Evolutionary conservation across 2,113 vertebrate species (phyloP).

Genomic region (Gobio gobio): DNA sequence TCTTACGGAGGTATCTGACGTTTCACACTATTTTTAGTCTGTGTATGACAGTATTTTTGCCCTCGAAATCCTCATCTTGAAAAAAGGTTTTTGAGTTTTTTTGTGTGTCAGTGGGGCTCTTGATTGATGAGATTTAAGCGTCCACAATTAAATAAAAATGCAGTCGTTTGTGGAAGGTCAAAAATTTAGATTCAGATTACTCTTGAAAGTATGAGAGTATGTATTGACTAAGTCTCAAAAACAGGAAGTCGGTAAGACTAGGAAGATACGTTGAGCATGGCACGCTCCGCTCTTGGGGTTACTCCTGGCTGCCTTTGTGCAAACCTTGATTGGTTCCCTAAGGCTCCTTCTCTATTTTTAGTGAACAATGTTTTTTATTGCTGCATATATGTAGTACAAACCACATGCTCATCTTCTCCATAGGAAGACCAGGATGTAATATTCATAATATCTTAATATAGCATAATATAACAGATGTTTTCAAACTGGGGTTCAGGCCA

Average conservation of each 20-base stretch:
- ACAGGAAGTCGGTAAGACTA: not conserved
- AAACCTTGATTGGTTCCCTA: constrained; percentile 28
- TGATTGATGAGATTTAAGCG: too few relatives aligned
- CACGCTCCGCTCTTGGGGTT: not conserved
- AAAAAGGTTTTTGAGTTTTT: not conserved
- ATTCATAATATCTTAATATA: not conserved
- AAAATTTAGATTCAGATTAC: constrained; percentile 1
- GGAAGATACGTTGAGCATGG: not conserved
- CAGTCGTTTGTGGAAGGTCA: not conserved
- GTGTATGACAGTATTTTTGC: not conserved
- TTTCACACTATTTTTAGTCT: constrained; percentile 10
- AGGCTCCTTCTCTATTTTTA: not conserved
- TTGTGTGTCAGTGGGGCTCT: not conserved
- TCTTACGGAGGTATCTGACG: too few relatives aligned
- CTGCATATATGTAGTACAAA: not conserved
- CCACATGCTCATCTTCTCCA: not conserved
- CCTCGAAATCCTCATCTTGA: constrained; percentile 18
- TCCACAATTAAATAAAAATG: constrained; percentile 27
- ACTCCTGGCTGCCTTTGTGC: not conserved
- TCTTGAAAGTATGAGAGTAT: constrained; percentile 7
- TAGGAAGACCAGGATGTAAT: not conserved
- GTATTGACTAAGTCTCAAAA: not conserved
- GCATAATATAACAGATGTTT: not conserved
- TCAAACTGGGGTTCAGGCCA: not conserved
- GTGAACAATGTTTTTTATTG: too few relatives aligned